Base-by-base conservation (phyloP, 2,888 invertebrate species). In the Pristionchus mayeri region DNA sequence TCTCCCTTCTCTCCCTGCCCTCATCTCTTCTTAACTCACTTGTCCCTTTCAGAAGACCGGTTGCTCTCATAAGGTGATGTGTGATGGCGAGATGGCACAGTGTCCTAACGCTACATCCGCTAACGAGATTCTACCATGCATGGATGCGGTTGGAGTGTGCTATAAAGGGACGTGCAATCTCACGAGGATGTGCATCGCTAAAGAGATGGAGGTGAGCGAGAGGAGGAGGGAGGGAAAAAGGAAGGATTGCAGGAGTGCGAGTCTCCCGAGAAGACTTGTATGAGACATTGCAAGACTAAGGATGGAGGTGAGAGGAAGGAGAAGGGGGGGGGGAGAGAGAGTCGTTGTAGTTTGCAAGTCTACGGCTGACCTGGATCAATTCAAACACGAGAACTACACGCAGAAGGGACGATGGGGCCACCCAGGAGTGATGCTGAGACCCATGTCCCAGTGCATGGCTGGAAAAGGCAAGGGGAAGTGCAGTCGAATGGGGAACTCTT, bases 401-500 rank as follows among this genome's bases (percentile, higher is more conserved):
- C 92, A 91, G 86, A 86, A 85, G 54, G 90, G 88, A 52, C 87
- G 91, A 37, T 88, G 87, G 84, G 90, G 88, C 27, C 85, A 88
- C 54, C 89, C 90, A 24, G 94, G 94, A 27, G 92, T 94, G 16
- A 91, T 93, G 80, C 88, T 98, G 88, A 94, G 97, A 81, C 98
- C 98, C 6, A 98, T 99, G 30, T 97, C 98, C 80, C 98, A 99
- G 0, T 99, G 99, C 94, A 98, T 99, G 94, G 98, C 99, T 94
- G 98, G 97, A 94, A 93, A 93, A 86, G 92, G 90, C 86, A 1
- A 16, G 24, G 1, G 3, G 44, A n/a, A 50, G 21, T 21, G 6
- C 21, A 37, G 34, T 63, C 4, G 13, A 37, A 6, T 2, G 18
- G 34, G 30, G 0, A 27, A 63, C 4, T 2, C 18, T 54, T 21